A percentile compares a stretch with the other conserved stretches of the same genome.
Conservation (phyloP, 2,888 invertebrate species). For the Folsomia manolachei region DNA sequence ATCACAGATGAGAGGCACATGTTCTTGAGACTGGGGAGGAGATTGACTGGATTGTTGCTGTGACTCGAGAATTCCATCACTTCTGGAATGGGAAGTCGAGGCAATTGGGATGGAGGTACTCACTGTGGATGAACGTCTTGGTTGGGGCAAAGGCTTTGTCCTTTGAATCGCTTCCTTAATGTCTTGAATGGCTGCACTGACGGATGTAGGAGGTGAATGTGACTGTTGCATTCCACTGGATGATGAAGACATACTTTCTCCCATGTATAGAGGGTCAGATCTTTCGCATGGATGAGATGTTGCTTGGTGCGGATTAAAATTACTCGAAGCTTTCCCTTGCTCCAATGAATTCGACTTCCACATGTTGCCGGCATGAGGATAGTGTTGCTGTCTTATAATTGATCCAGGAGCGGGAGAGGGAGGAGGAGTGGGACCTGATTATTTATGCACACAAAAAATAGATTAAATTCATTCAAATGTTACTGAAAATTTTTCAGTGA, state of each 20-base stretch:
- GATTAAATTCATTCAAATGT: too few relatives aligned
- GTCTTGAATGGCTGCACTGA: constrained; percentile 73
- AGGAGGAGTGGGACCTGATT: constrained; percentile 50
- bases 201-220: constrained; percentile 50
- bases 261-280: not conserved
- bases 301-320: not conserved
- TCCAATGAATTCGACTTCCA: constrained; percentile 12
- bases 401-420: constrained; percentile 50
- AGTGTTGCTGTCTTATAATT: constrained; percentile 9
- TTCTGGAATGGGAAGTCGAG: constrained; percentile 1
- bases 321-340: not conserved
- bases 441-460: not conserved
- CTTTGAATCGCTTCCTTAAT: constrained; percentile 76
- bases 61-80: not conserved
- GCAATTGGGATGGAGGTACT: constrained; percentile 30
- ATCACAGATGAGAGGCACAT: constrained; percentile 36
- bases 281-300: not conserved
- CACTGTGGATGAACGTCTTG: constrained; percentile 30
- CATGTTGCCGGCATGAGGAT: constrained; percentile 3
- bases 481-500: not conserved
- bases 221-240: not conserved
- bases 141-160: constrained; percentile 63
- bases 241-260: not conserved
- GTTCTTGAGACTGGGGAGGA: constrained; percentile 22
- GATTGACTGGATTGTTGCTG: constrained; percentile 5